Evolutionary conservation across 2,113 vertebrate species (phyloP), one percentile per base, ranked within the genome.

Genomic region (Archocentrus centrarchus): DNA sequence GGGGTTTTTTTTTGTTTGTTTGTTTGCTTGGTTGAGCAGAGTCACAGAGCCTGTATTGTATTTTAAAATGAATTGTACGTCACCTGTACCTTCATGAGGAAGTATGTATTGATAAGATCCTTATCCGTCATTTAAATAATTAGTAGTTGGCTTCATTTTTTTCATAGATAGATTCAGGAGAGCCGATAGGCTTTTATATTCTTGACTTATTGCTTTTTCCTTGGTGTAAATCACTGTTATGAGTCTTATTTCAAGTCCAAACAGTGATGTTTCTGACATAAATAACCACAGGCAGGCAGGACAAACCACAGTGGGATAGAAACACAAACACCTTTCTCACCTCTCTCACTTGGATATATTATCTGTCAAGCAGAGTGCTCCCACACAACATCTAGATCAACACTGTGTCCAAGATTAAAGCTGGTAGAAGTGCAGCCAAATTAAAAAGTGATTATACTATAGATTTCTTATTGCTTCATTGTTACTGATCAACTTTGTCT

Each of bases 361-460:
- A 55, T 77, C 44, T 2, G 59, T 86, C 22, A 57, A 58, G 55
- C 79, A 82, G 35, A 68, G 27, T 50, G 64, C 41, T 50, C 22
- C 58, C 58, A 59, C 22, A 17, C 41, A 75, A 37, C 20, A 47
- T 77, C 44, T 17, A 17, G 15, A 55, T 53, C 60, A n/a, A 59
- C 61, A 84, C 83, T 78, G 18, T 78, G 80, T 27, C 79, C 80
- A 32, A 86, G 88, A 91, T 94, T 93, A 91, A 82, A 87, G 66
- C 39, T 24, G 17, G 35, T 47, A 86, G 83, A 82, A 76, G 55
- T 22, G 1, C 1, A 58, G 39, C 41, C 53, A 93, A 93, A 92
- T 93, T 85, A 94, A 94, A 95, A 86, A 30, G 18, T 83, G 86
- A 91, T 94, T 93, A 91, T 59, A 39, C 37, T 39, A 8, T 39